Conservation (phyloP, 2,113 vertebrate genomes). For the Centropus unirufus region DNA sequence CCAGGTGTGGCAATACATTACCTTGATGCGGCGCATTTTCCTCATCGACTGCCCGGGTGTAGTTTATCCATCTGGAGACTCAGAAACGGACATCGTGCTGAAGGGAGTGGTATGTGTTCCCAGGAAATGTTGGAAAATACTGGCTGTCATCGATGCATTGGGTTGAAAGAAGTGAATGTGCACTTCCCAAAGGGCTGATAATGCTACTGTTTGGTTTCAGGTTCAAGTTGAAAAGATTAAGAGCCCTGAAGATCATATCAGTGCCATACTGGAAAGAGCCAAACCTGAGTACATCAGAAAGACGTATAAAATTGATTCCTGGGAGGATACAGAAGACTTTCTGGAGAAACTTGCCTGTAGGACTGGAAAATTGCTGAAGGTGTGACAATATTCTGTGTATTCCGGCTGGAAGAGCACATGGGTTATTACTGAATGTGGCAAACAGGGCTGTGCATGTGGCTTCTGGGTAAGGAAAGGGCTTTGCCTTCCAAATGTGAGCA, state of each 20-base stretch:
- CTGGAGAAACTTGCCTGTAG: conserved; percentile 93
- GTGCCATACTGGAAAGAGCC: conserved; percentile 90
- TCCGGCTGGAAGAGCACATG: fast-evolving
- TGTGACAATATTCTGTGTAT: conserved; percentile 34
- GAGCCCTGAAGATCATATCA: conserved; percentile 92
- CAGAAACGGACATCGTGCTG: conserved; percentile 92
- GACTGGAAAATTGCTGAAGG: conserved; percentile 94
- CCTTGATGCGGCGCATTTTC: conserved; percentile 96
- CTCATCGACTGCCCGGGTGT: conserved; percentile 97
- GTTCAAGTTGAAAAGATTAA: conserved; percentile 99
- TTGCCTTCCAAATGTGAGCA: not conserved
- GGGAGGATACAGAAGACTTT: conserved; percentile 90
- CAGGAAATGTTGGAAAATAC: not conserved
- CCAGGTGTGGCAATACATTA: conserved; percentile 99
- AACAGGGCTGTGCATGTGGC: not conserved
- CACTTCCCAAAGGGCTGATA: not conserved
- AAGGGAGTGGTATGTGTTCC: conserved; percentile 92
- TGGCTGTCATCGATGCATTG: not conserved
- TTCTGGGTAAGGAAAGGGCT: not conserved
- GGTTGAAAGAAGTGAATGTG: not conserved
- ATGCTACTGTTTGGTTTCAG: conserved; percentile 62
- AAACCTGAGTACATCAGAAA: conserved; percentile 95
- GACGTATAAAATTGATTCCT: conserved; percentile 91
- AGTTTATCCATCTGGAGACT: conserved; percentile 96
- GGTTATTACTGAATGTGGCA: not conserved